Base-by-base conservation (phyloP, 2,797 vertebrate species). In the Craterocephalus amniculus region DNA sequence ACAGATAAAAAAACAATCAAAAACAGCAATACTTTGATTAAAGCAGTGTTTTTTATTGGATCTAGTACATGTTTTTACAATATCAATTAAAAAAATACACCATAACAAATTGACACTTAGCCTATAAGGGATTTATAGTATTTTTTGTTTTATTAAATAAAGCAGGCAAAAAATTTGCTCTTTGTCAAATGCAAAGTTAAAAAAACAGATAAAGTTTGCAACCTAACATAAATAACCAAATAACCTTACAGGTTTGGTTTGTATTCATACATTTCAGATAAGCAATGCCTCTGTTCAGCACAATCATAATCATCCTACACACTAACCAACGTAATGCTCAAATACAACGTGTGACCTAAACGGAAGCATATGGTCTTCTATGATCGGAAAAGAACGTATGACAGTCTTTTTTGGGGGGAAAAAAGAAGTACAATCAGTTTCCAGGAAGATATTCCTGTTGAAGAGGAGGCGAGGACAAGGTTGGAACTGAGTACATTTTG, bases 191-290 rank as follows among this genome's bases (percentile, higher is more conserved):
- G 70, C 54, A 81, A 81, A 74, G 77, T 76, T 76, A 83, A 81
- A 81, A 51, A 56, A 54, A 56, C 63, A 52, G 27, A 11, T 63
- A 29, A 77, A 59, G 63, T 73, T 74, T 1, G 14, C 65, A 84
- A 79, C 69, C 60, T 51, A 77, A 9, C 88, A 92, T 91, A 92
- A 93, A 92, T 93, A 92, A 84, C 66, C 80, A 74, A 93, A 92
- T 93, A 92, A 84, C 67, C 80, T 72, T 63, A 87, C 55, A 83
- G 26, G 65, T 82, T 82, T 68, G 38, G 64, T 84, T 78, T 78
- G 12, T 72, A 79, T 83, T 84, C 11, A 74, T 67, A 70, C 72
- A 66, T 79, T 72, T 76, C 58, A 76, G 79, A 83, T 22, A 67
- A 70, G 65, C 60, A 63, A 70, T 67, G 60, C 60, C 35, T 40